Evolutionary conservation across 2,888 invertebrate genomes (phyloP).

Genomic region (Nyleta sp.): DNA sequence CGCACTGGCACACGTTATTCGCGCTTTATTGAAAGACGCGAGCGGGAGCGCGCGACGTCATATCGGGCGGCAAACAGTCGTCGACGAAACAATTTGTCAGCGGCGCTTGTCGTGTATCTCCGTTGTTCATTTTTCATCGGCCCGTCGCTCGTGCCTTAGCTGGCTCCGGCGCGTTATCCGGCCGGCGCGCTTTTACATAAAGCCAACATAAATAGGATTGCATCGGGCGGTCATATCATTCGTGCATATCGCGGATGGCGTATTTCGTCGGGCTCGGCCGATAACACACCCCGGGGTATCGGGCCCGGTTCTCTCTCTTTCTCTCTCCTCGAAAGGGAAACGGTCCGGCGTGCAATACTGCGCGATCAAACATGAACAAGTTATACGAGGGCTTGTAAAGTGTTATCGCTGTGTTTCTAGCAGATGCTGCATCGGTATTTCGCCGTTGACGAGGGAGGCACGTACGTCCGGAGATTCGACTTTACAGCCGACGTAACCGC

Average conservation of each 20-base stretch:
- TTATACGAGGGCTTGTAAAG: constrained; percentile 63
- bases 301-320: neutral
- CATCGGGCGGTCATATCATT: constrained; percentile 39
- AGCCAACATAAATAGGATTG: constrained; percentile 42
- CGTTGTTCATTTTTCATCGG: constrained; percentile 26
- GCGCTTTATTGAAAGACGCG: constrained; percentile 3
- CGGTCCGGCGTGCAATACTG: constrained; percentile 52
- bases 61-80: neutral
- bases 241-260: constrained; percentile 19
- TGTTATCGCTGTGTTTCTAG: constrained; percentile 62
- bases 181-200: constrained; percentile 5
- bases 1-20: constrained; percentile 22
- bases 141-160: neutral
- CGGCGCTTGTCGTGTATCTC: neutral
- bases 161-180: constrained; percentile 6
- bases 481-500: constrained; percentile 64
- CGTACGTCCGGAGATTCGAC: constrained; percentile 54
- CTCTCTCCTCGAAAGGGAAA: constrained; percentile 45
- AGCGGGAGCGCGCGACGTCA: neutral
- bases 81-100: constrained; percentile 37
- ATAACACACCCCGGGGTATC: constrained; percentile 30
- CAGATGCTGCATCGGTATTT: constrained; percentile 62
- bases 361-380: constrained; percentile 64
- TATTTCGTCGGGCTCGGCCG: constrained; percentile 41
- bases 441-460: constrained; percentile 54